Conservation (phyloP, 2,797 vertebrate species). For the Sebastes vulpes region DNA sequence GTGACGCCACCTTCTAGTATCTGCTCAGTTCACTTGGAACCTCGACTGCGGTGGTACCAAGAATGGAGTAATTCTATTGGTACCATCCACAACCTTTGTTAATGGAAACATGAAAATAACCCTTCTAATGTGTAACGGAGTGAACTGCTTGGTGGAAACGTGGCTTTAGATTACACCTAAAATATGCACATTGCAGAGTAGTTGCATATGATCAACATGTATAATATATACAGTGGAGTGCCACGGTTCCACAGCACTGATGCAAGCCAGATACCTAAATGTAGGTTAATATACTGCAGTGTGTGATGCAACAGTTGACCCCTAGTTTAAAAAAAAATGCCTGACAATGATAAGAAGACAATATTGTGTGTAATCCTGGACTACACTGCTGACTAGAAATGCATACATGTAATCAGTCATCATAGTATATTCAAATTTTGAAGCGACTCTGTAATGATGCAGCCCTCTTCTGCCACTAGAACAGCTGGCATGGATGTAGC, state of each 20-base stretch:
- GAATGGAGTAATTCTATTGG: no score
- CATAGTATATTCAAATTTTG: not conserved
- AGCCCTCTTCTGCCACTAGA: conserved; percentile 2
- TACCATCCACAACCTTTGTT: not conserved
- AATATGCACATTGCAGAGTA: not conserved
- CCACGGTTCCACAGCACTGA: not conserved
- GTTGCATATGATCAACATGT: not conserved
- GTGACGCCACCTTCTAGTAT: no score
- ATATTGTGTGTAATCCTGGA: not conserved
- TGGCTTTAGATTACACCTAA: not conserved
- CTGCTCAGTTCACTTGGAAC: no score
- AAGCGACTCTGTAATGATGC: not conserved
- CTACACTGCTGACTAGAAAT: not conserved
- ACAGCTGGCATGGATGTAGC: conserved; percentile 4
- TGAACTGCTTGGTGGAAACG: not conserved
- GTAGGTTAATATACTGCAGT: not conserved
- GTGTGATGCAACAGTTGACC: not conserved
- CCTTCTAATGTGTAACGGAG: no score
- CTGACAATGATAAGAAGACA: not conserved
- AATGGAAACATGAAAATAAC: not conserved
- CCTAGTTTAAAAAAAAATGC: not conserved
- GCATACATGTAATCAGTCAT: not conserved
- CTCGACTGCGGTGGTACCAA: no score
- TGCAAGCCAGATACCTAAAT: not conserved
- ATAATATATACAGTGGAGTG: not conserved